A percentile compares a stretch with the other conserved stretches of the same genome.
These are phyloP conservation scores for Mastomys natalensis DNA, from an alignment of 2,113 vertebrate species.

Conservation along the genomic window DNA sequence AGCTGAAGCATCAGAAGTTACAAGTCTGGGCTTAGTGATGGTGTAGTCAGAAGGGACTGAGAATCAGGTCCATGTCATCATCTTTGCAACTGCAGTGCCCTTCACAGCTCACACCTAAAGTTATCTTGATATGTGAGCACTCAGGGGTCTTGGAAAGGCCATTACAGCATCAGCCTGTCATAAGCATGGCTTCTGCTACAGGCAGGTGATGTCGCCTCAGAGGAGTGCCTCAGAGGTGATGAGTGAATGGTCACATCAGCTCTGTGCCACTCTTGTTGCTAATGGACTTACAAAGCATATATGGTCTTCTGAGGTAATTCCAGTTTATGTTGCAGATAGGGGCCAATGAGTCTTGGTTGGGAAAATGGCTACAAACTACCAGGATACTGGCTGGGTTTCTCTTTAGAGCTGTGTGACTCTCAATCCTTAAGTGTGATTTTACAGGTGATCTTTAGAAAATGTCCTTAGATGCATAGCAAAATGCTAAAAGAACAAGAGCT, in stretches of 20 bases:
- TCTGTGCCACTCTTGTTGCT: background rate
- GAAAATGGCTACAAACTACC: background rate
- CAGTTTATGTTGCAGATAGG: too few relatives aligned
- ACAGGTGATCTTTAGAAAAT: background rate
- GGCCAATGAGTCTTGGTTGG: background rate
- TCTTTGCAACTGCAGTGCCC: background rate
- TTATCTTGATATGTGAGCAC: background rate
- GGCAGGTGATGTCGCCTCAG: background rate
- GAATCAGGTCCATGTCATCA: background rate
- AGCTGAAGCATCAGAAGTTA: background rate
- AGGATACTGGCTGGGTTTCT: background rate
- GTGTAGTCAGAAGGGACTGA: fast-evolving
- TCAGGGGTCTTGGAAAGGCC: background rate
- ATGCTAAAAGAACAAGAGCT: background rate
- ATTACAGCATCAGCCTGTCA: background rate
- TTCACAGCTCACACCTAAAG: background rate
- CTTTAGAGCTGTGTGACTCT: background rate
- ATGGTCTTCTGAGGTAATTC: background rate
- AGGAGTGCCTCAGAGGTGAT: background rate
- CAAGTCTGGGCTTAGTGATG: background rate
- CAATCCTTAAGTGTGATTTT: background rate
- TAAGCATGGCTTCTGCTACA: background rate
- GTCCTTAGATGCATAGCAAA: background rate
- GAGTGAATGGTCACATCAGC: background rate
- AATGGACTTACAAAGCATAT: background rate